These are phyloP conservation scores for Phengaris arion DNA, from an alignment of 2,888 invertebrate genomes.

Conservation along the genomic window DNA sequence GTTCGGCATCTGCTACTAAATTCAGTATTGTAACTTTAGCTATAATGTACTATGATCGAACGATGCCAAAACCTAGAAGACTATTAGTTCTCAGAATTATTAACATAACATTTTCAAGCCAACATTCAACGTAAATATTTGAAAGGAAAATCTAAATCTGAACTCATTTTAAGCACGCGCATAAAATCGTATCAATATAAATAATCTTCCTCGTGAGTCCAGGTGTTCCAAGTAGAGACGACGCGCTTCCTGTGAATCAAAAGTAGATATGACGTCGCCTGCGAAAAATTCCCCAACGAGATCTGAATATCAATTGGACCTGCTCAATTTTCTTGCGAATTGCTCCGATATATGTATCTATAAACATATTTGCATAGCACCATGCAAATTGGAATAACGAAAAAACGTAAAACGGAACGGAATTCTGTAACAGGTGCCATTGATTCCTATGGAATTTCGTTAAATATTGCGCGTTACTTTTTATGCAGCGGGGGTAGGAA, in stretches of 20 bases:
- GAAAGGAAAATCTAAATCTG: neutral
- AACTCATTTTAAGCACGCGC: neutral
- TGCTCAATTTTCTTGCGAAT: slow-evolving; percentile 71
- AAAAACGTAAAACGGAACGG: slow-evolving; percentile 65
- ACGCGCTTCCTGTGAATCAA: slow-evolving; percentile 54
- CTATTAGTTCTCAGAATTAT: neutral
- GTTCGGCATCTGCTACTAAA: neutral
- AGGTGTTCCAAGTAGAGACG: slow-evolving; percentile 43
- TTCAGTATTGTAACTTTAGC: no score
- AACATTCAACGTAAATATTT: neutral
- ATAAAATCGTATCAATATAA: slow-evolving; percentile 30
- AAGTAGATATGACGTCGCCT: slow-evolving; percentile 51
- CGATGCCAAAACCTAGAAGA: no score
- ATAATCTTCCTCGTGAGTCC: slow-evolving; percentile 23
- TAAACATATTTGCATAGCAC: slow-evolving; percentile 65
- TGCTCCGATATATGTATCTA: slow-evolving; percentile 65
- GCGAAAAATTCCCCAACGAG: slow-evolving; percentile 67
- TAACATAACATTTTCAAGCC: neutral
- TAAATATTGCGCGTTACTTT: slow-evolving; percentile 20
- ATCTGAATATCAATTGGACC: slow-evolving; percentile 73
- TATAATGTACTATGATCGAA: no score
- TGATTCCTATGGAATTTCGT: slow-evolving; percentile 43
- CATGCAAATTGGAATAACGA: slow-evolving; percentile 49
- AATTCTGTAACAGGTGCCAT: slow-evolving; percentile 65
- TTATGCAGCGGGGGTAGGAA: slow-evolving; percentile 5